Evolutionary conservation across 1,140 invertebrate species (phyloP).

Genomic region (Trichonephila clavata): DNA sequence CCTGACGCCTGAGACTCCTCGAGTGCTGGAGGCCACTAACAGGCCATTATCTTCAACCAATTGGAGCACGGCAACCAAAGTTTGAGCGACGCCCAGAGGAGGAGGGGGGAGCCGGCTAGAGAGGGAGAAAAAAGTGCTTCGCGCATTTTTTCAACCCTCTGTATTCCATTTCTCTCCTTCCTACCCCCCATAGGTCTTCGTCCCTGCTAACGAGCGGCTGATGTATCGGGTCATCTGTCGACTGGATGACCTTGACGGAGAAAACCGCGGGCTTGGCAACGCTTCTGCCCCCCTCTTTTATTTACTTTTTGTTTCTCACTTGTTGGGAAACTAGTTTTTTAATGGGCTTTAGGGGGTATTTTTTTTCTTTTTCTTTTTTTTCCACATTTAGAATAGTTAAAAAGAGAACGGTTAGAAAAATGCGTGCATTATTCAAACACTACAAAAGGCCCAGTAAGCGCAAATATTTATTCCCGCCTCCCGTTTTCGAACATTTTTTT

Average conservation of each 20-base stretch:
- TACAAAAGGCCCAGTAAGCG: background rate
- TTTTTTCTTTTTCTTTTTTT: background rate
- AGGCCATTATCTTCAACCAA: slow-evolving; percentile 74
- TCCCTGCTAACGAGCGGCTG: slow-evolving; percentile 74
- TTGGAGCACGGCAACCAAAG: slow-evolving; percentile 63
- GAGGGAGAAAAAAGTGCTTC: slow-evolving; percentile 22
- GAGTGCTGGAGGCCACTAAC: slow-evolving; percentile 58
- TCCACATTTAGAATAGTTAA: background rate
- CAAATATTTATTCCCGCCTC: slow-evolving; percentile 15
- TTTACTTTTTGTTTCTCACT: slow-evolving; percentile 56
- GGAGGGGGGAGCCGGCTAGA: background rate
- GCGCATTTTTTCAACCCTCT: slow-evolving; percentile 45
- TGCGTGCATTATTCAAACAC: slow-evolving; percentile 39
- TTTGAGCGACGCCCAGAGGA: slow-evolving; percentile 56
- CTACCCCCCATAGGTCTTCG: slow-evolving; percentile 60
- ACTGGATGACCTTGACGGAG: slow-evolving; percentile 70
- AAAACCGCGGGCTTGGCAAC: slow-evolving; percentile 6
- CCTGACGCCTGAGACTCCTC: slow-evolving; percentile 54
- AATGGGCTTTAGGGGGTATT: slow-evolving; percentile 25
- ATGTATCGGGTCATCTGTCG: slow-evolving; percentile 73
- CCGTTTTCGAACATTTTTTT: background rate
- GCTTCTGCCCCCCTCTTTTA: slow-evolving; percentile 15
- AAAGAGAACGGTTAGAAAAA: background rate
- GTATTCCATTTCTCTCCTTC: background rate
- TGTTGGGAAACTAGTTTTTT: slow-evolving; percentile 54